Evolutionary conservation across 1,140 invertebrate species (phyloP), one percentile per base, ranked within the genome.

Genomic region (Ylistrum balloti): DNA sequence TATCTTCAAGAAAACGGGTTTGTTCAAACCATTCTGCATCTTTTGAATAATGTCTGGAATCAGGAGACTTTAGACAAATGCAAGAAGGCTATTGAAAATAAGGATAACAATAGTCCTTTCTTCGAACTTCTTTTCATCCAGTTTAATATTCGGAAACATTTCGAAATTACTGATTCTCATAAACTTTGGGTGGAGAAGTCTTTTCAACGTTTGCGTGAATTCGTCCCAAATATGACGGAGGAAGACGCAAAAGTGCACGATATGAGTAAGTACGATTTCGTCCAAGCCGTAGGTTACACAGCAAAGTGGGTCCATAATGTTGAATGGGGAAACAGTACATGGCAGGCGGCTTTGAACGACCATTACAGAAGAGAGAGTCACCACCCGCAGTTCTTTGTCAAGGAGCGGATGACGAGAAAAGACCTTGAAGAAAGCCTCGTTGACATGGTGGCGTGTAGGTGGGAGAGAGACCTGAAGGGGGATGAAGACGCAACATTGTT

Each of bases 371-470:
- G 38, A 2, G 91, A 92, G 74, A 88, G 88, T 11, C 91, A 92
- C 87, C 91, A 92, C 74, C 91, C 91, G 2, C 88, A 92, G 86
- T 90, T 91, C 74, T 89, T 74, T 56, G 33, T 15, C 28, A 86
- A 88, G 0, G 87, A 88, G 87, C 28, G 33, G 11, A 92, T 92
- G 91, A n/a, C 48, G 28, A 7, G n/a, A 2, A 56, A 87, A n/a
- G 89, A 38, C 13, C 74, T 92, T 22, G 90, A 92, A 33, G 91
- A 92, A 32, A 92, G 91, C 33, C 33, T 92, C 0, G 88, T 92
- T n/a, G 91, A 92, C 86, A 92, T 92, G 91, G 90, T 91, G 5
- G 91, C 85, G 20, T 91, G 88, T 33, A 86, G 91, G 33, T 92
- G 91, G 91, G 91, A 92, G 45, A 87, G 91, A 85, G 85, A 92